phyloP scores from a whole-genome alignment of 2,888 invertebrate species.

The Drosophila tripunctata region DNA sequence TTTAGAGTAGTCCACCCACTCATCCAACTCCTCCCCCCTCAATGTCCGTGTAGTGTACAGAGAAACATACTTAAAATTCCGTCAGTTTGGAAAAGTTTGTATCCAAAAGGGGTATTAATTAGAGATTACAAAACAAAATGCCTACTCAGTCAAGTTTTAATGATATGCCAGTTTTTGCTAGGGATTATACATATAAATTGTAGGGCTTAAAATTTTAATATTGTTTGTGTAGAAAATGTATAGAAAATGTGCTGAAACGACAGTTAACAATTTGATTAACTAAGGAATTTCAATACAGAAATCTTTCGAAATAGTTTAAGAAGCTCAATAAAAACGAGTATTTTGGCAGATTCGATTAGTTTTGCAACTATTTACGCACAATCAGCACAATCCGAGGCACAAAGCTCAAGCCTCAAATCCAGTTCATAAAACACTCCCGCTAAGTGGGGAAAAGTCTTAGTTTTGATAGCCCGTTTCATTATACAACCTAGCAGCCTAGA shows the following conservation, averaged over 20 bases:
- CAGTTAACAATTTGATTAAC: background rate
- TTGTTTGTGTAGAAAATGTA: background rate
- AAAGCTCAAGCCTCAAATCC: constrained; percentile 58
- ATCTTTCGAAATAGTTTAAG: background rate
- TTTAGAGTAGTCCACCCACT: constrained; percentile 7
- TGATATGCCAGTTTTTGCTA: background rate
- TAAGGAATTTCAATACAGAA: no score
- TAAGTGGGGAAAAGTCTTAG: background rate
- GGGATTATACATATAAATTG: constrained; percentile 3
- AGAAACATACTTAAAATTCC: constrained; percentile 5
- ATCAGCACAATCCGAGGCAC: constrained; percentile 58
- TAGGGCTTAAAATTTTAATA: background rate
- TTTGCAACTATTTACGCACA: constrained; percentile 34
- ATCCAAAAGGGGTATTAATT: constrained; percentile 32
- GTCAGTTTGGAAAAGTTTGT: constrained; percentile 15
- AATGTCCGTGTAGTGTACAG: background rate
- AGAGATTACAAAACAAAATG: constrained; percentile 28
- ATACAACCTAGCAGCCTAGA: constrained; percentile 11
- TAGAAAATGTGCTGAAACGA: background rate
- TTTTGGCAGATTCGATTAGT: background rate
- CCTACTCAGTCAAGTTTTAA: constrained; percentile 8
- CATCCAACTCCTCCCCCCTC: background rate
- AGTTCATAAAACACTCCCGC: constrained; percentile 86
- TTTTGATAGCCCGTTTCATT: constrained; percentile 21
- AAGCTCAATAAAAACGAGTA: no score